A percentile compares a stretch with the other conserved stretches of the same genome.
Evolutionary conservation across 1,140 invertebrate species (phyloP).

Genomic region (Aphidius ervi): DNA sequence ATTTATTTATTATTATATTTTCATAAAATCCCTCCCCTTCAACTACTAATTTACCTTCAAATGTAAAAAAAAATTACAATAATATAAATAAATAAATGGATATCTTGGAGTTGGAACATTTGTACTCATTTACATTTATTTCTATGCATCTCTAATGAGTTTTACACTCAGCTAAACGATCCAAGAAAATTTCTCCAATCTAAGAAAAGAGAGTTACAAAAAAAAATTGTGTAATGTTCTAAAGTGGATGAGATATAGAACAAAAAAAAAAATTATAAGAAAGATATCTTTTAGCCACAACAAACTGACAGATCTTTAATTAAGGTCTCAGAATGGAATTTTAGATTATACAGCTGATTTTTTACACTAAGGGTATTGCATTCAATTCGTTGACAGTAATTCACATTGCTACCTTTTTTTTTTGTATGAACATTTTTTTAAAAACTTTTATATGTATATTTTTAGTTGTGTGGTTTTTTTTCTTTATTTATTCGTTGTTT

Average conservation of each 20-base stretch:
- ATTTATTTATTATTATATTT: no score
- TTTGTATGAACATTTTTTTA: constrained; percentile 6
- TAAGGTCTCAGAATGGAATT: constrained; percentile 40
- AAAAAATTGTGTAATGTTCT: constrained; percentile 6
- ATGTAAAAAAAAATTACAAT: no score
- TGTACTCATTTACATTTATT: constrained; percentile 29
- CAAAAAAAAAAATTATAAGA: constrained; percentile 24
- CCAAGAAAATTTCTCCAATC: constrained; percentile 25
- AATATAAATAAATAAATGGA: background rate
- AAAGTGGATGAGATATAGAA: background rate
- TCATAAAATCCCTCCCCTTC: no score
- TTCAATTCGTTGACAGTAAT: constrained; percentile 37
- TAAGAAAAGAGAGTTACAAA: constrained; percentile 20
- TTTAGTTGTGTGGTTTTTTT: background rate
- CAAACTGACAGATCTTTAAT: constrained; percentile 42
- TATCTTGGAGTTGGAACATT: constrained; percentile 1
- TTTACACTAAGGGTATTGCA: constrained; percentile 33
- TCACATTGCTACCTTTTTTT: constrained; percentile 32
- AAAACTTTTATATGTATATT: constrained; percentile 8
- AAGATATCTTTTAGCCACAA: constrained; percentile 28
- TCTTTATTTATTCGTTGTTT: background rate
- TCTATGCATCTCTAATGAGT: constrained; percentile 43
- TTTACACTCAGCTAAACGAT: constrained; percentile 23
- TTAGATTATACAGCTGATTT: constrained; percentile 31
- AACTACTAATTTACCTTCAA: no score